Percentiles rank a stretch among this genome's conserved stretches.
These are phyloP conservation scores for Medauroidea extradentata DNA, from an alignment of 1,140 invertebrate species.

Conservation along the genomic window DNA sequence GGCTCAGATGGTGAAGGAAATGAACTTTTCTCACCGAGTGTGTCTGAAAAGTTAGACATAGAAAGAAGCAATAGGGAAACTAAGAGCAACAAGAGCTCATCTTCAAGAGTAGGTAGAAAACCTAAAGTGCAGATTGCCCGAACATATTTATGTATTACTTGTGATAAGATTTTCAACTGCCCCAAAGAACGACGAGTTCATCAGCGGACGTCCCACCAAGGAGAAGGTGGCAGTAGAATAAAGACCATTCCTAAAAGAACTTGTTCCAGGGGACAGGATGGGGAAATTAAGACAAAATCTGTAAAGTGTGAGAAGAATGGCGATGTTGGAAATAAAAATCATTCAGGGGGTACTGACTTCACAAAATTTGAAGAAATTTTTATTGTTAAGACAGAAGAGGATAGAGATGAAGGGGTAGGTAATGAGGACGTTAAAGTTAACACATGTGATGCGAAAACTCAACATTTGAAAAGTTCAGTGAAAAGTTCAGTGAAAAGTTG, in stretches of 20 bases:
- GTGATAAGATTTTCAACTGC: conserved; percentile 56
- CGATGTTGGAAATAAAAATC: background rate
- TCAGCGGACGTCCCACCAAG: conserved; percentile 36
- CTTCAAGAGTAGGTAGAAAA: background rate
- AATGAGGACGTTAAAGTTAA: too few relatives aligned
- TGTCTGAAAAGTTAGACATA: too few relatives aligned
- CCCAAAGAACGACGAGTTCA: conserved; percentile 62
- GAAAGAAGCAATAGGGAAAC: too few relatives aligned
- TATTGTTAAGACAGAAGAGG: too few relatives aligned
- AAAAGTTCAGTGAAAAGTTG: too few relatives aligned
- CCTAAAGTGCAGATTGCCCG: background rate
- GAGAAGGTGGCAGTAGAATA: background rate
- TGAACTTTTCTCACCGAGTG: background rate
- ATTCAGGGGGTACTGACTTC: background rate
- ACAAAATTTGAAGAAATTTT: too few relatives aligned
- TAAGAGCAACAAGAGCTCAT: background rate
- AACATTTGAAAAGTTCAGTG: too few relatives aligned
- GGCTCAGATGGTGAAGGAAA: conserved; percentile 54
- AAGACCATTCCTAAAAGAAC: too few relatives aligned
- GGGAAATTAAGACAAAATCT: too few relatives aligned
- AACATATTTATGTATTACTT: conserved; percentile 30
- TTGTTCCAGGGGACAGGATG: too few relatives aligned
- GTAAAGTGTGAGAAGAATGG: background rate
- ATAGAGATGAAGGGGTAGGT: too few relatives aligned
- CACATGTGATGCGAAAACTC: too few relatives aligned